Evolutionary conservation across 2,113 vertebrate genomes (phyloP).

Genomic region (Lagopus leucura): DNA sequence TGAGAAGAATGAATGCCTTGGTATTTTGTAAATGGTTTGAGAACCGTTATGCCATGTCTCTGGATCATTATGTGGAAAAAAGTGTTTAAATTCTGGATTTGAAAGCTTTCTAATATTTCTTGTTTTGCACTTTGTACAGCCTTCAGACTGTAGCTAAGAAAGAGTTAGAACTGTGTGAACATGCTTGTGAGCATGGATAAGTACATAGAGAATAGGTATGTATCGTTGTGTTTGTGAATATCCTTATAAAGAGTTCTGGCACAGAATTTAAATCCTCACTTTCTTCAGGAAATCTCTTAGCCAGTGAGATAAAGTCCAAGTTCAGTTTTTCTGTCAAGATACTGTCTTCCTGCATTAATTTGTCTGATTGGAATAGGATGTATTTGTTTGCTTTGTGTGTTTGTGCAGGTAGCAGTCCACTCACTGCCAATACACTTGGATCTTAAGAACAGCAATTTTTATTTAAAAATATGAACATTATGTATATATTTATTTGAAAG

Average conservation of each 20-base stretch:
- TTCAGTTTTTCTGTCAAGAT: not conserved
- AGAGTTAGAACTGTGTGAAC: not conserved
- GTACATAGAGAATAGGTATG: not conserved
- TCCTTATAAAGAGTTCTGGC: rapidly evolving
- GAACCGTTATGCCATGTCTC: not conserved
- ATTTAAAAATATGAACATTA: not conserved
- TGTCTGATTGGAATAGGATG: rapidly evolving
- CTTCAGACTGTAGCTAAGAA: not conserved
- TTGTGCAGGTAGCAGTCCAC: not conserved
- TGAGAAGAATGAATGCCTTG: not conserved
- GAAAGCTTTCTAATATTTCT: not conserved
- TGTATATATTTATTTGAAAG: not conserved
- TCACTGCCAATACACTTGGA: not conserved
- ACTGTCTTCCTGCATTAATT: not conserved
- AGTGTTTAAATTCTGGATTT: not conserved
- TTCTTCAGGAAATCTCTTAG: not conserved
- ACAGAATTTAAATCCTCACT: not conserved
- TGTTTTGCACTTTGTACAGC: not conserved
- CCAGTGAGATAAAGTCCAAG: not conserved
- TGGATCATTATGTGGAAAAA: not conserved
- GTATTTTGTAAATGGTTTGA: not conserved
- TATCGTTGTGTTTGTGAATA: not conserved
- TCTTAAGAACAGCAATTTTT: not conserved
- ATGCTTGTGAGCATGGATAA: not conserved
- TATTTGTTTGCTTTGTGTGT: rapidly evolving